Conservation (phyloP, 1,140 invertebrate species). For the Bombus affinis region DNA sequence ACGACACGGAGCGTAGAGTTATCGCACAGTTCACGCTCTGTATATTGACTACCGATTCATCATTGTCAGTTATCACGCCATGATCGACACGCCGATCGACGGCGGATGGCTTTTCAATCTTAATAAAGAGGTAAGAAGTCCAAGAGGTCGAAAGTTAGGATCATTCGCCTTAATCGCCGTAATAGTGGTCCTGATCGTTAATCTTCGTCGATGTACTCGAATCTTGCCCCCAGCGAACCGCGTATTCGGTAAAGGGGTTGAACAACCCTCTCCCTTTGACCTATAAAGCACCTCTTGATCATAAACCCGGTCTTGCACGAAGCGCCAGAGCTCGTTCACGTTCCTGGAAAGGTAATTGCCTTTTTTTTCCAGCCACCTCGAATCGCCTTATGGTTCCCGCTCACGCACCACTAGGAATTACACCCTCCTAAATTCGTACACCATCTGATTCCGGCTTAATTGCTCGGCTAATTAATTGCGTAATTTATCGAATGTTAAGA, state of each 20-base stretch:
- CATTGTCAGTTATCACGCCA: slow-evolving; percentile 14
- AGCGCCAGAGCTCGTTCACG: slow-evolving; percentile 39
- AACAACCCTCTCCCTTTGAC: slow-evolving; percentile 10
- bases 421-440: slow-evolving; percentile 74
- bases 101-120: slow-evolving; percentile 5
- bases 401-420: slow-evolving; percentile 74
- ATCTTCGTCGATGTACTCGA: slow-evolving; percentile 51
- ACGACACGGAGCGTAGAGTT: neutral
- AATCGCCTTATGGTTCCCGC: slow-evolving; percentile 69
- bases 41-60: neutral
- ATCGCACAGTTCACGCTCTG: neutral
- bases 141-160: slow-evolving; percentile 39
- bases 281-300: slow-evolving; percentile 56
- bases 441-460: slow-evolving; percentile 79
- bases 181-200: slow-evolving; percentile 54
- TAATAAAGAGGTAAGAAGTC: slow-evolving; percentile 38
- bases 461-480: slow-evolving; percentile 78
- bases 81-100: neutral
- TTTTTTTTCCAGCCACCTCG: slow-evolving; percentile 46
- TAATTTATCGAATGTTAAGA: slow-evolving; percentile 76
- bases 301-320: slow-evolving; percentile 58
- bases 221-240: slow-evolving; percentile 1
- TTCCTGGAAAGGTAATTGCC: slow-evolving; percentile 65
- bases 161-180: slow-evolving; percentile 35
- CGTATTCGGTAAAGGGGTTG: slow-evolving; percentile 38